Base-by-base conservation (phyloP, 2,888 invertebrate species). In the Hofmannophila pseudospretella region DNA sequence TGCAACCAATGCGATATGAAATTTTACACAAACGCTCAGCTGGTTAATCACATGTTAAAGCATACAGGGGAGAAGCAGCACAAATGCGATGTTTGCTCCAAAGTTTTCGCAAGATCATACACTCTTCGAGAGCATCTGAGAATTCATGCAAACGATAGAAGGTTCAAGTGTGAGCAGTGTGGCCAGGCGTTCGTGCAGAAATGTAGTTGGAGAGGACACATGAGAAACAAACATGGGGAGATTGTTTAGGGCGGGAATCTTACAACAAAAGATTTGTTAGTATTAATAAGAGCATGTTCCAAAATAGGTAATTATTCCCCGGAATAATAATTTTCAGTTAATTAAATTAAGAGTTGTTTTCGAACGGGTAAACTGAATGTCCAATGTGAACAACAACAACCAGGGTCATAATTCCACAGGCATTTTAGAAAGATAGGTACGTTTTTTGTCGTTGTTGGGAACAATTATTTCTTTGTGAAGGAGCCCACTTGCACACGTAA, bases 21-120 rank as follows among this genome's bases (percentile, higher is more conserved):
- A 32, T 89, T 89, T 37, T 88, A 88, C 45, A 87, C 85, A 36
- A 85, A 82, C n/a, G 88, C 88, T 42, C 82, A 84, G 1, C 59
- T 89, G 0, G 88, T 85, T 34, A 84, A 78, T 0, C 88, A 88
- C 28, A 88, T 87, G 85, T 53, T 87, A 0, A 82, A 82, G 20
- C 88, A 88, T 41, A 82, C 78, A 0, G 87, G 87, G 0, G 81
- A 80, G 19, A 52, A 70, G 1, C 73, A 66, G 9, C 80, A 70
- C 23, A 46, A 60, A 0, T 85, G 84, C 33, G 67, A 63, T 1
- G 56, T 82, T 0, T 85, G 84, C 19, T 55, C 68, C 2, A 82
- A 82, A 43, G 61, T 81, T 0, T 88, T 85, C 34, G 82, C 78
- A 0, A 66, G 78, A 37, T 73, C 75, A 11, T 72, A 73, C 23